Evolutionary conservation across 2,797 vertebrate species (phyloP).

Genomic region (Ambastaia sidthimunki): DNA sequence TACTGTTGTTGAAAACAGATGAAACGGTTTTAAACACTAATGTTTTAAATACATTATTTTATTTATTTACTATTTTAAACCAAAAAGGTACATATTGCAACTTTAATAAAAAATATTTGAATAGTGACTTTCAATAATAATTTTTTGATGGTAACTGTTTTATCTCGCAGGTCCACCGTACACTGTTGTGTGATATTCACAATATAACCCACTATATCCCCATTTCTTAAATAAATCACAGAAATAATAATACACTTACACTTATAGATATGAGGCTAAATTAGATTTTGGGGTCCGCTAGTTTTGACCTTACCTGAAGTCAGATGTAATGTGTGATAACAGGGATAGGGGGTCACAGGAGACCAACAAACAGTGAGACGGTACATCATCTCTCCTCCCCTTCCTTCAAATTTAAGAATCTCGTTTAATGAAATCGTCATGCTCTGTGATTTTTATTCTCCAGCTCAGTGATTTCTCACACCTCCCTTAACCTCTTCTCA

Average conservation of each 20-base stretch:
- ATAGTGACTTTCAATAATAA: too few relatives aligned
- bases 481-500: conserved; percentile 20
- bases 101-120: too few relatives aligned
- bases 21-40: too few relatives aligned
- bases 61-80: too few relatives aligned
- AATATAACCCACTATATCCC: too few relatives aligned
- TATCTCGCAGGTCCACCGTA: too few relatives aligned
- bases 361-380: conserved; percentile 17
- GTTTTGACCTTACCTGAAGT: conserved; percentile 31
- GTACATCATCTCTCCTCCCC: conserved; percentile 30
- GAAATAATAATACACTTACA: neutral
- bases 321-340: conserved; percentile 32
- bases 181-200: too few relatives aligned
- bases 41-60: too few relatives aligned
- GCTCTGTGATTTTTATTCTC: conserved; percentile 39
- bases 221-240: neutral
- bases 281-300: conserved; percentile 19
- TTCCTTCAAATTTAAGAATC: conserved; percentile 42
- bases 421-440: conserved; percentile 37
- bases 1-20: too few relatives aligned
- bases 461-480: conserved; percentile 35
- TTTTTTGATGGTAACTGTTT: too few relatives aligned
- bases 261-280: conserved; percentile 21
- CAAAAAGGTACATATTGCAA: too few relatives aligned
- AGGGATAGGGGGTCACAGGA: neutral